Base-by-base conservation (phyloP, 2,888 invertebrate species). In the Cetonia aurata region DNA sequence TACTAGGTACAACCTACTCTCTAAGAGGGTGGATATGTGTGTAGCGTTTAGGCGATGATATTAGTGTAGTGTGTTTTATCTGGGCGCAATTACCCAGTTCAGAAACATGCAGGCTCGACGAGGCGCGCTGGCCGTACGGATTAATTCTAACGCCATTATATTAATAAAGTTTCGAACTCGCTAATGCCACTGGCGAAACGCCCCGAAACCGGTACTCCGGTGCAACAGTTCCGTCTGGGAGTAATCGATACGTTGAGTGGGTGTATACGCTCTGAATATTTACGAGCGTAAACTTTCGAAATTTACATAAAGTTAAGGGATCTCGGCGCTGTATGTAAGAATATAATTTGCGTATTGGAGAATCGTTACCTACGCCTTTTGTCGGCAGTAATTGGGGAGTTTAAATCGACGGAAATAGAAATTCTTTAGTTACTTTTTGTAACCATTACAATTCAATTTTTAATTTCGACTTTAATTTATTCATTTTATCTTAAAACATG, bases 141-240 rank as follows among this genome's bases (percentile, higher is more conserved):
- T 67, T 67, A 67, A 56, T 67, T 67, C 55, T 67, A 67, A 67
- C 42, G 50, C 67, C 44, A 31, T 67, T 56, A 67, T 55, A 67
- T 67, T 67, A 67, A 67, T 67, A 67, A 67, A 67, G 67, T 67
- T 67, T 56, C 31, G 17, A 67, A 55, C 55, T 67, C 33, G 67
- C 33, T 55, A 67, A 67, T 67, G 53, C 55, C 15, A 50, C 37
- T 37, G 37, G 37, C 37, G 37, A 37, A 37, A 37, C 10, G 37
- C 10, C 10, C 37, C 6, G 37, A 8, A 37, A 37, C 4, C 19
- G 17, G 10, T 10, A 15, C 37, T 15, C 52, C 37, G 25, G 41
- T 65, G 65, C 65, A 65, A 65, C 65, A 65, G 65, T 50, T 37
- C 13, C 15, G 37, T 19, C 33, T 31, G 50, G 15, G 37, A 41